These are phyloP conservation scores for Tachysurus vachellii DNA, from an alignment of 2,113 vertebrate species.

Conservation along the genomic window DNA sequence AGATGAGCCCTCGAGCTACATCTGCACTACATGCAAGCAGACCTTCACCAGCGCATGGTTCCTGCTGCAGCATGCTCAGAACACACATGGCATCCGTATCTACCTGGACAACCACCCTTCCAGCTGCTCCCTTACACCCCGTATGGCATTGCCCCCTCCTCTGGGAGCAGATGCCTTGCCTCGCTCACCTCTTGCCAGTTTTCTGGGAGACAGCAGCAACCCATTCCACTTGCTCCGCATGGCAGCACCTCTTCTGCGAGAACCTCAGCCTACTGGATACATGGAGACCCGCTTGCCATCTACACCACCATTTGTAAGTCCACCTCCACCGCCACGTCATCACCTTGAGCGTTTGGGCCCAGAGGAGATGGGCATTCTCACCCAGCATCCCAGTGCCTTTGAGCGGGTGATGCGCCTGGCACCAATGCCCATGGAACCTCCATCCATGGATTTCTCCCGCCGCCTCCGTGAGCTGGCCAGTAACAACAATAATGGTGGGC, in stretches of 20 bases:
- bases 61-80: constrained; percentile 98
- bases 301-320: constrained; percentile 93
- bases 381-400: constrained; percentile 99
- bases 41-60: constrained; percentile 99
- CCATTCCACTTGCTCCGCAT: constrained; percentile 97
- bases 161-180: constrained; percentile 87
- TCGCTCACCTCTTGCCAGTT: constrained; percentile 93
- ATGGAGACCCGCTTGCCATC: constrained; percentile 92
- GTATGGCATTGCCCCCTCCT: constrained; percentile 94
- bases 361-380: constrained; percentile 98
- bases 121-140: constrained; percentile 92
- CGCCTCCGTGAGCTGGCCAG: constrained; percentile 95
- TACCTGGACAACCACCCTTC: constrained; percentile 95
- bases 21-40: constrained; percentile 99
- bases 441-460: constrained; percentile 97
- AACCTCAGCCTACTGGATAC: constrained; percentile 85
- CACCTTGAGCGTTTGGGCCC: constrained; percentile 90
- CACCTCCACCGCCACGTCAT: constrained; percentile 92
- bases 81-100: constrained; percentile 98
- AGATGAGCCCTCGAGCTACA: constrained; percentile 99
- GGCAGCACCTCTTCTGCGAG: constrained; percentile 93
- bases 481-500: constrained; percentile 85
- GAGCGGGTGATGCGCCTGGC: constrained; percentile 99
- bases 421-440: constrained; percentile 91
- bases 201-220: constrained; percentile 92